phyloP scores from a whole-genome alignment of 2,888 invertebrate genomes.

The Teinopalpus imperialis region DNA sequence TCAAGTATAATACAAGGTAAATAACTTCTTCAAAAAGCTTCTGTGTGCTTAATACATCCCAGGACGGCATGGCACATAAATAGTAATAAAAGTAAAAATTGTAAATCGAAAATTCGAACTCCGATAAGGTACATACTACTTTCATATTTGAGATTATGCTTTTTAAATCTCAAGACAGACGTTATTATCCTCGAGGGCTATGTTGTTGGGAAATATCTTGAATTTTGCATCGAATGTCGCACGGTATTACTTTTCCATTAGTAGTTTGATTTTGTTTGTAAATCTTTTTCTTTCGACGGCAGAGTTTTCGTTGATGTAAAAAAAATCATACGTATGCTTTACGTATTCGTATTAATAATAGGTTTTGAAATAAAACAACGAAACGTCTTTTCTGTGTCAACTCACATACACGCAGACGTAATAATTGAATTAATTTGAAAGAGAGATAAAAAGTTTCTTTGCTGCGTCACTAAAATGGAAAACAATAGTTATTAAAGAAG shows the following conservation, averaged over 20 bases:
- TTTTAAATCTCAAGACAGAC: conserved; percentile 28
- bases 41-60: too few species aligned
- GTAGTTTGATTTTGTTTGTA: conserved; percentile 44
- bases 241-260: conserved; percentile 53
- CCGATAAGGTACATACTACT: conserved; percentile 19
- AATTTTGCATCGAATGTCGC: conserved; percentile 40
- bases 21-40: too few species aligned
- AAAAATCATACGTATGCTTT: neutral
- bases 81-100: conserved; percentile 24
- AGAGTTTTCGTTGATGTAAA: conserved; percentile 7
- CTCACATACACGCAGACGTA: too few species aligned
- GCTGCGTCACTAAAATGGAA: too few species aligned
- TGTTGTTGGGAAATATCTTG: conserved; percentile 36
- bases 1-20: too few species aligned
- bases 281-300: conserved; percentile 33
- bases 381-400: too few species aligned
- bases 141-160: conserved; percentile 25
- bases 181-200: conserved; percentile 28
- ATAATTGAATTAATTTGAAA: too few species aligned
- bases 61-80: conserved; percentile 14
- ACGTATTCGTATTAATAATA: too few species aligned
- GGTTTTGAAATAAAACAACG: too few species aligned
- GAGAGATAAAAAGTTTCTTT: too few species aligned
- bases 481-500: too few species aligned
- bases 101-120: conserved; percentile 23